These are phyloP conservation scores for Rhagologus leucostigma DNA, from an alignment of 2,113 vertebrate genomes.

Conservation along the genomic window DNA sequence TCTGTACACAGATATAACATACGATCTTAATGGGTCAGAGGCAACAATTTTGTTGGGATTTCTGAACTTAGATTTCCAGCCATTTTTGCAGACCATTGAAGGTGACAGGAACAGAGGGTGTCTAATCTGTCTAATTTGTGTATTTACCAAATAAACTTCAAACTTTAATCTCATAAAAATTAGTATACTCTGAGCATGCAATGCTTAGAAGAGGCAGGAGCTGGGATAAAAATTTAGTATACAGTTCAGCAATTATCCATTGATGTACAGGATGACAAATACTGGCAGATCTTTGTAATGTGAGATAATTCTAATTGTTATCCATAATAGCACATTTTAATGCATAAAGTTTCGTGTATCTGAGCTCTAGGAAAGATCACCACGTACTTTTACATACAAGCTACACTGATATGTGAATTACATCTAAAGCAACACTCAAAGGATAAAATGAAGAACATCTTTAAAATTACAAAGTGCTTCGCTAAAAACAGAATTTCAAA, in stretches of 20 bases:
- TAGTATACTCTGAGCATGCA: not conserved
- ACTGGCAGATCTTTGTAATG: not conserved
- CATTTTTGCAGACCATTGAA: not conserved
- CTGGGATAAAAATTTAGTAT: not conserved
- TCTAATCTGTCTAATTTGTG: not conserved
- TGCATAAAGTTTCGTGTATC: not conserved
- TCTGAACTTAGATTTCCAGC: not conserved
- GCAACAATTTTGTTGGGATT: not conserved
- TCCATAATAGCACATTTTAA: not conserved
- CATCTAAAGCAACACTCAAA: not conserved
- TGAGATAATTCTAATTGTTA: not conserved
- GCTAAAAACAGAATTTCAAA: not conserved
- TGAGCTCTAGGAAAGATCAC: not conserved
- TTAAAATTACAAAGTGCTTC: not conserved
- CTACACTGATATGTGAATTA: not conserved
- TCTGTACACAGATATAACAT: not conserved
- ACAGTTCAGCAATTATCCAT: not conserved
- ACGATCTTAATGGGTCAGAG: not conserved
- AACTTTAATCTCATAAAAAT: not conserved
- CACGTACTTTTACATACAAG: not conserved
- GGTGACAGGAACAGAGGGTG: not conserved
- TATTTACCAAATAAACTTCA: not conserved
- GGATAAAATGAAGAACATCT: not conserved
- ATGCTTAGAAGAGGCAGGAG: not conserved
- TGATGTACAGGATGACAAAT: not conserved